Percentiles rank a stretch among this genome's conserved stretches.
These are phyloP conservation scores for Cataglyphis rosenhaueri DNA, from an alignment of 2,888 invertebrate genomes.

Conservation along the genomic window DNA sequence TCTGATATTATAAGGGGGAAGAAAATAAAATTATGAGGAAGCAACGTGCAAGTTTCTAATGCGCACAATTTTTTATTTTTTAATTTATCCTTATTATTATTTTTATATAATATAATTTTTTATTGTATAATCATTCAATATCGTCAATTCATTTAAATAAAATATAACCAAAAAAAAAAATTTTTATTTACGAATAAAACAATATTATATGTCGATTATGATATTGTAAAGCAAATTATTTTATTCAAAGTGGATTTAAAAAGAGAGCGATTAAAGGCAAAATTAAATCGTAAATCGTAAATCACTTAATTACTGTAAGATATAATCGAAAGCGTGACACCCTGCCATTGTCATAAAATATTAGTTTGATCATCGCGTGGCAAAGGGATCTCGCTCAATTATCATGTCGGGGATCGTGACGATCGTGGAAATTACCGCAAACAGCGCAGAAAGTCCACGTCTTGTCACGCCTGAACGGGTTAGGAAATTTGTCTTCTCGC, in stretches of 20 bases:
- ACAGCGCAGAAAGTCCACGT: neutral
- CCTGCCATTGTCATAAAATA: conserved; percentile 11
- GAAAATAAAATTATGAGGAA: too few species aligned
- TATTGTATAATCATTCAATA: neutral
- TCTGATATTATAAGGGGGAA: too few species aligned
- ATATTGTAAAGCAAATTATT: neutral
- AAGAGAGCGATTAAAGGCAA: neutral
- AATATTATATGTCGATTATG: neutral
- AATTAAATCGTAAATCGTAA: neutral
- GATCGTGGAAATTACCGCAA: conserved; percentile 4
- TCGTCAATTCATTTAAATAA: neutral
- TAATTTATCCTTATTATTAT: neutral
- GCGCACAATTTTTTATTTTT: too few species aligned
- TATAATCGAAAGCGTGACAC: neutral
- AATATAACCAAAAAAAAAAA: neutral
- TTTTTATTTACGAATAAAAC: neutral
- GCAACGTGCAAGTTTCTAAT: too few species aligned
- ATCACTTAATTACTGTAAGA: neutral
- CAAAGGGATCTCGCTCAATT: conserved; percentile 7
- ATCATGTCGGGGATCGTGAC: conserved; percentile 7
- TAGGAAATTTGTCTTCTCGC: conserved; percentile 20
- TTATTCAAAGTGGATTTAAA: neutral
- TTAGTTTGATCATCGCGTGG: conserved; percentile 11
- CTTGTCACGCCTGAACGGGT: conserved; percentile 3
- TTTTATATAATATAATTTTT: neutral